A percentile compares a stretch with the other conserved stretches of the same genome.
Evolutionary conservation across 2,888 invertebrate genomes (phyloP).

Genomic region (Teleogryllus oceanicus): DNA sequence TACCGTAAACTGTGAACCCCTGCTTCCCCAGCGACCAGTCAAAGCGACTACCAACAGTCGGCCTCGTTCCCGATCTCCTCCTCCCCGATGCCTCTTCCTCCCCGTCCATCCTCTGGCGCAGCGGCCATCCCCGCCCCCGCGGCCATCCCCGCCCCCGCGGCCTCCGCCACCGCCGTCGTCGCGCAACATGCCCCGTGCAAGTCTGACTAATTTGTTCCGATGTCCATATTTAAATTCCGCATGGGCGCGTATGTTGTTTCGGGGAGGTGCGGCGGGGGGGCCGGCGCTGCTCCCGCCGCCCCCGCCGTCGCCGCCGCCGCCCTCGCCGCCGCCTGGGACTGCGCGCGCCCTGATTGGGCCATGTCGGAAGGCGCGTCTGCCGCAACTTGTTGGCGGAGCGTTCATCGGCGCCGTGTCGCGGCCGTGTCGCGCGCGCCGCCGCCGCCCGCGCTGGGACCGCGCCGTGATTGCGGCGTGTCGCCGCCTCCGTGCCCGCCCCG

Average conservation of each 20-base stretch:
- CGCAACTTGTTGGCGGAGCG: background rate
- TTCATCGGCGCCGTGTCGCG: constrained; percentile 10
- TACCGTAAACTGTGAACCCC: too few species aligned
- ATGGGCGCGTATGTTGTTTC: constrained; percentile 18
- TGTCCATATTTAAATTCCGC: constrained; percentile 18
- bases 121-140: background rate
- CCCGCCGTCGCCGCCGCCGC: background rate
- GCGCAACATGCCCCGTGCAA: background rate
- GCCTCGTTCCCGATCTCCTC: too few species aligned
- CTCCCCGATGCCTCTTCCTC: too few species aligned
- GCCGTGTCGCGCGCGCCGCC: background rate
- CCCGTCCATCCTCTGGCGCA: too few species aligned
- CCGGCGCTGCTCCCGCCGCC: background rate
- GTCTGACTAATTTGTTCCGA: constrained; percentile 9
- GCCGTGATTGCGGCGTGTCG: constrained; percentile 18
- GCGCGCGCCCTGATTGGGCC: constrained; percentile 7
- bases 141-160: background rate
- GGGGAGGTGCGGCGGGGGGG: background rate
- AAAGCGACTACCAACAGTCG: too few species aligned
- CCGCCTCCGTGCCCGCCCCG: background rate
- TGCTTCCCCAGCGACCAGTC: too few species aligned
- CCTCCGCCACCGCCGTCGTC: background rate
- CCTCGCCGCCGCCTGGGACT: constrained; percentile 1
- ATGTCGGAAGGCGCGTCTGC: constrained; percentile 9
- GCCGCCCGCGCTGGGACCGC: constrained; percentile 9